Base-by-base conservation (phyloP, 2,113 vertebrate genomes). In the Furnarius figulus region DNA sequence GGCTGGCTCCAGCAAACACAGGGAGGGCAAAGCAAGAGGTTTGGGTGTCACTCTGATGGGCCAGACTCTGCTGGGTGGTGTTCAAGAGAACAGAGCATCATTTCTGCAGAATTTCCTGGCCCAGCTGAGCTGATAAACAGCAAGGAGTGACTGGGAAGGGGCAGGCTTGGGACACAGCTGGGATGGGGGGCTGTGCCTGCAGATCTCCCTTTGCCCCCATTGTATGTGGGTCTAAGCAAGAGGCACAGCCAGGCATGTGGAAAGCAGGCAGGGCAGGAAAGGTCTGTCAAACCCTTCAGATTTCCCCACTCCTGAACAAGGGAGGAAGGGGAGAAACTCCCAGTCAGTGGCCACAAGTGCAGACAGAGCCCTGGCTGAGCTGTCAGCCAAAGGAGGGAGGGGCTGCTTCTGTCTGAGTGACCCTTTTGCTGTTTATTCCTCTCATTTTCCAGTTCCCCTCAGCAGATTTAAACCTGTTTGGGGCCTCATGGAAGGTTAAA, bases 151-250 rank as follows among this genome's bases (percentile, higher is more conserved):
- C 14, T 30, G 42, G 49, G 27, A 56, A 33, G 4, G 65, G 37
- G 5, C 9, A 6, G 59, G 47, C 37, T 49, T 0, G 8, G 5
- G 40, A 40, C 10, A 15, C 0, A 0, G 5, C 15, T 3, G 14
- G 42, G 46, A 33, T 55, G 31, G 37, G 46, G 35, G 25, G 31
- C 40, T 35, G 19, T 14, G 63, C 19, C 68, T 37, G 40, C 53
- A 82, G 20, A 78, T 12, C 18, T 66, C 25, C 10, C n/a, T 13
- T 39, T 12, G 39, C 12, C 9, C 39, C 39, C 39, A 40, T 12
- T 40, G 39, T 12, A 40, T 12, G 39, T 40, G 39, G 39, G 39
- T 40, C 39, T 40, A 40, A 40, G 39, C 39, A 40, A 40, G 39
- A 40, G 39, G 39, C 39, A 40, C 12, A 12, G 39, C 39, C 39